Conservation (phyloP, 2,113 vertebrate genomes). For the Limnothrissa miodon region DNA sequence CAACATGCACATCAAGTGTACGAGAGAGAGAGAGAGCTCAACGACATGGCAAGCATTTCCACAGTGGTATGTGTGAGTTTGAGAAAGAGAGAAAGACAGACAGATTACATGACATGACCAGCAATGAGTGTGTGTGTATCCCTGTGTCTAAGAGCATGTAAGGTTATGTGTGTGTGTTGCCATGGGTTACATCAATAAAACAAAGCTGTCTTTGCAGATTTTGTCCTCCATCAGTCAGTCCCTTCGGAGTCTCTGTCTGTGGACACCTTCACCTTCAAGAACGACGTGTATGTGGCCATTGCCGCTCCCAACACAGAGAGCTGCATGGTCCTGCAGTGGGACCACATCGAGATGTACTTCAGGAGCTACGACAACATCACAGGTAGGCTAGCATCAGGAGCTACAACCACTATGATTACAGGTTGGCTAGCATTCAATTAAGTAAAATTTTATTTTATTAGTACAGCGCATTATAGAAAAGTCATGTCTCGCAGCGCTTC, state of each 20-base stretch:
- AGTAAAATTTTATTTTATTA: too few relatives aligned
- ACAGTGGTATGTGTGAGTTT: conserved; percentile 76
- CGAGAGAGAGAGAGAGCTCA: too few relatives aligned
- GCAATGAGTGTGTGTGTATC: too few relatives aligned
- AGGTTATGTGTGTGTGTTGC: not conserved
- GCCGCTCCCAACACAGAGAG: conserved; percentile 93
- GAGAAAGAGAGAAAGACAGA: too few relatives aligned
- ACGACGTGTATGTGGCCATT: conserved; percentile 93
- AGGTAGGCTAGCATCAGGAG: conserved; percentile 57
- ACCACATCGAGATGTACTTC: conserved; percentile 99
- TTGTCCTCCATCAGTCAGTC: conserved; percentile 89
- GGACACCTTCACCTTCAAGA: conserved; percentile 92
- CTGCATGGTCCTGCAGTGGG: conserved; percentile 97
- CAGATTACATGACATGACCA: too few relatives aligned
- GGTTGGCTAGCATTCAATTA: too few relatives aligned
- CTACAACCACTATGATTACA: not conserved
- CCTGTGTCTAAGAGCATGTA: too few relatives aligned
- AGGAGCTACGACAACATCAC: conserved; percentile 98
- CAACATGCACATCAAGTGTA: too few relatives aligned
- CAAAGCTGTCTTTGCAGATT: conserved; percentile 75
- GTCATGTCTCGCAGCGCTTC: too few relatives aligned
- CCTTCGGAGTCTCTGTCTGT: conserved; percentile 89
- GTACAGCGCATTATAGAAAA: too few relatives aligned
- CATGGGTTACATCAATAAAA: too few relatives aligned
- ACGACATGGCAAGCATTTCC: conserved; percentile 86